phyloP scores from a whole-genome alignment of 2,797 vertebrate species.

The Craterocephalus amniculus region DNA sequence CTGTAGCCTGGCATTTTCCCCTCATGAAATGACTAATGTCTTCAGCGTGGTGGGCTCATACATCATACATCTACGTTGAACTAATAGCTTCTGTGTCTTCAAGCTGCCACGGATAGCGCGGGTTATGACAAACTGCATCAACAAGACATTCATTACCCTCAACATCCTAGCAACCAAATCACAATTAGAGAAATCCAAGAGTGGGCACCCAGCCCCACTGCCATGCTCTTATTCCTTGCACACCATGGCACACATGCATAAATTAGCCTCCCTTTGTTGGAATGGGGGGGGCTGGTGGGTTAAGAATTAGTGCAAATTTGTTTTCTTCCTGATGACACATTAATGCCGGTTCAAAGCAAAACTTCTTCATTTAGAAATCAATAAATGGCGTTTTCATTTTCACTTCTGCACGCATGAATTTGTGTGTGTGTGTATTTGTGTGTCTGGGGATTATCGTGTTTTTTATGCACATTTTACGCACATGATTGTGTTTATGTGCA shows the following conservation, averaged over 20 bases:
- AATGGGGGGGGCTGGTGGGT: conserved; percentile 48
- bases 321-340: conserved; percentile 50
- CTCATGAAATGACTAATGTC: conserved; percentile 59
- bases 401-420: conserved; percentile 13
- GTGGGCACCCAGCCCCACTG: conserved; percentile 62
- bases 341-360: conserved; percentile 45
- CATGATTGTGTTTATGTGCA: conserved; percentile 28
- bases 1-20: conserved; percentile 39
- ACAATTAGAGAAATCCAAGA: conserved; percentile 73
- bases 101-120: conserved; percentile 61
- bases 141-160: conserved; percentile 80
- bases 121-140: conserved; percentile 82
- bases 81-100: conserved; percentile 72
- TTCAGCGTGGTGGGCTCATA: conserved; percentile 51
- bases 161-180: conserved; percentile 71
- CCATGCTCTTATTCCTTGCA: conserved; percentile 46
- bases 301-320: conserved; percentile 64
- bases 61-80: conserved; percentile 70
- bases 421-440: not conserved
- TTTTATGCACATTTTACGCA: conserved; percentile 23
- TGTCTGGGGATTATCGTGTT: conserved; percentile 19
- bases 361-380: conserved; percentile 60
- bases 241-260: conserved; percentile 63
- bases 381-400: conserved; percentile 39
- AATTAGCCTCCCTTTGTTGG: conserved; percentile 77